Conservation (phyloP, 2,888 invertebrate genomes). For the Peribatodes rhomboidaria region DNA sequence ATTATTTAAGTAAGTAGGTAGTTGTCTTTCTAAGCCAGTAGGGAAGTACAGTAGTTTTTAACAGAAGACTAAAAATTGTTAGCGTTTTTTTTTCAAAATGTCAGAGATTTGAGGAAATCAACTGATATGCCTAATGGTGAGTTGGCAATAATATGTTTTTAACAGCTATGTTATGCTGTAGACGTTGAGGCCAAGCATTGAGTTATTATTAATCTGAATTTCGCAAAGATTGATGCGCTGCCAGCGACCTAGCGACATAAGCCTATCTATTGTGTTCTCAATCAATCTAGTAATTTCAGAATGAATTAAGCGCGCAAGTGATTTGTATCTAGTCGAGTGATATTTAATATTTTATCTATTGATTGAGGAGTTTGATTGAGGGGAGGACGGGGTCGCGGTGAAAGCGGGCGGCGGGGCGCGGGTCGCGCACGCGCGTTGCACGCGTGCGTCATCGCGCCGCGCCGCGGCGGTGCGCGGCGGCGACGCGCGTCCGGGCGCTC, state of each 20-base stretch:
- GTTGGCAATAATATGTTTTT: too few species aligned
- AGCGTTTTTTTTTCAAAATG: too few species aligned
- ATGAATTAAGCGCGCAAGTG: background rate
- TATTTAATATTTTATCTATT: background rate
- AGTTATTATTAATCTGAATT: slow-evolving; percentile 32
- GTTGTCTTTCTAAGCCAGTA: too few species aligned
- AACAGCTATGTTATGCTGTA: background rate
- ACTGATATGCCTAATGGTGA: too few species aligned
- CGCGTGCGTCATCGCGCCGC: slow-evolving; percentile 64
- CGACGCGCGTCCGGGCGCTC: slow-evolving; percentile 54
- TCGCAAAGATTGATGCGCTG: slow-evolving; percentile 30
- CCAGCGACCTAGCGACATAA: slow-evolving; percentile 16
- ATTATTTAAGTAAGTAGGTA: too few species aligned
- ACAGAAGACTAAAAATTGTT: too few species aligned
- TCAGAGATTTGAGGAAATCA: too few species aligned
- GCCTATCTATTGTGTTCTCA: background rate
- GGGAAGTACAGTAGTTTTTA: too few species aligned
- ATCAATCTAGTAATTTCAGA: background rate
- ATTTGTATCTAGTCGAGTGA: background rate
- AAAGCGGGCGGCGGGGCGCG: slow-evolving; percentile 43
- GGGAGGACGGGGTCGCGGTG: slow-evolving; percentile 28
- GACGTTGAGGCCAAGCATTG: slow-evolving; percentile 26
- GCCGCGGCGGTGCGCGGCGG: slow-evolving; percentile 42
- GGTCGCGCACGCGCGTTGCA: slow-evolving; percentile 70
- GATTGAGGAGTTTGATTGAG: background rate